Percentiles rank a stretch among this genome's conserved stretches.
These are phyloP conservation scores for Cynodonichthys magdalenae DNA, from an alignment of 2,797 vertebrate genomes.

Conservation along the genomic window DNA sequence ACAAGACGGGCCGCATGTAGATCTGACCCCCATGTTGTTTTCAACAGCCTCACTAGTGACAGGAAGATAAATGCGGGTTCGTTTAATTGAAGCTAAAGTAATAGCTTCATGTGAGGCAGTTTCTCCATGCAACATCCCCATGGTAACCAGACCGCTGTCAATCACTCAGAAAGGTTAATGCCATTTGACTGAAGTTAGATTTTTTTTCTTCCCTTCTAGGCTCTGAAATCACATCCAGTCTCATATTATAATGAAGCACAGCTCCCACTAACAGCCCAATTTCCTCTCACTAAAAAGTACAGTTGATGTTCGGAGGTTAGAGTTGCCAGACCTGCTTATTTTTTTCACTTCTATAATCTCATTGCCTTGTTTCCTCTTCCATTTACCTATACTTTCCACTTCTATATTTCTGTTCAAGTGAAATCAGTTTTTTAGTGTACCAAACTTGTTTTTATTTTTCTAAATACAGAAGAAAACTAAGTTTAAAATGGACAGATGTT, in stretches of 20 bases:
- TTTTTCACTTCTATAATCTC: slow-evolving; percentile 6
- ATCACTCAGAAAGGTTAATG: slow-evolving; percentile 40
- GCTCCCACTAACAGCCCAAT: neutral
- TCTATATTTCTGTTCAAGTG: no score
- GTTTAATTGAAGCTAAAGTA: slow-evolving; percentile 8
- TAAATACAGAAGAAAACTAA: no score
- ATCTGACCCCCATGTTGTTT: slow-evolving; percentile 15
- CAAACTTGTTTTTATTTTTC: no score
- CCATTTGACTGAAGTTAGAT: slow-evolving; percentile 2
- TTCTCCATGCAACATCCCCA: slow-evolving; percentile 32
- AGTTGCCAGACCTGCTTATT: slow-evolving; percentile 2
- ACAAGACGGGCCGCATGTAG: neutral
- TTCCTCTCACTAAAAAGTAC: neutral
- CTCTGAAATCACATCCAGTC: neutral
- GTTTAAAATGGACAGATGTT: no score
- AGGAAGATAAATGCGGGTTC: neutral
- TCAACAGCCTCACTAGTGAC: neutral
- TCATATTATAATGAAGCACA: neutral
- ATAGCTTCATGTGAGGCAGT: slow-evolving; percentile 28
- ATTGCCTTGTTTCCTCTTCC: neutral
- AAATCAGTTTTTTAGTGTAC: no score
- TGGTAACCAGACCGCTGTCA: slow-evolving; percentile 52
- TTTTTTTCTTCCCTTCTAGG: neutral
- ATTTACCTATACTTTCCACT: neutral
- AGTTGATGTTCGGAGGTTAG: slow-evolving; percentile 35